phyloP scores from a whole-genome alignment of 2,113 vertebrate species.

The Melospiza georgiana region DNA sequence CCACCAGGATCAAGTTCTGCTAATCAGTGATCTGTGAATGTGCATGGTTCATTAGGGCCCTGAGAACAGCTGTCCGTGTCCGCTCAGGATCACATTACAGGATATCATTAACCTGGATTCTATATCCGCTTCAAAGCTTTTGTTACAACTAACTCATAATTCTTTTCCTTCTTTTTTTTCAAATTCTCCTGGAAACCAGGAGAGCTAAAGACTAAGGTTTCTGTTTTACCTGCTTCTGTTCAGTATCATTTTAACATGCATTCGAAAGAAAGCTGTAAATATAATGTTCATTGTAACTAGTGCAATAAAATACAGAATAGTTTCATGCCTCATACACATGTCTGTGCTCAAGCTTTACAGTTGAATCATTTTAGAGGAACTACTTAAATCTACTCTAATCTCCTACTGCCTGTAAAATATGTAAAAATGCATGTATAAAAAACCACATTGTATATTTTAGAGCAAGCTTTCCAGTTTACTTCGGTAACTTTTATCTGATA shows the following conservation, averaged over 20 bases:
- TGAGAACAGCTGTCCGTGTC: constrained; percentile 60
- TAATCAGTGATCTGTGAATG: constrained; percentile 63
- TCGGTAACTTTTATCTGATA: constrained; percentile 24
- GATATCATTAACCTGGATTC: constrained; percentile 66
- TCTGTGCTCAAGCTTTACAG: constrained; percentile 18
- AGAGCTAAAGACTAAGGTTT: constrained; percentile 9
- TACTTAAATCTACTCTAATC: constrained; percentile 37
- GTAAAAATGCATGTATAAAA: constrained; percentile 3
- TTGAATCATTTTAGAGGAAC: constrained; percentile 14
- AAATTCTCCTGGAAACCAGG: not conserved
- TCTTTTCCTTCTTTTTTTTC: not conserved
- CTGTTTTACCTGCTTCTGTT: constrained; percentile 60
- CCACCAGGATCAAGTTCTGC: constrained; percentile 50
- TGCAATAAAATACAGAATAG: constrained; percentile 27
- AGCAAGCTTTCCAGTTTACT: constrained; percentile 3
- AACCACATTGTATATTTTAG: not conserved
- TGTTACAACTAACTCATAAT: constrained; percentile 43
- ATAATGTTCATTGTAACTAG: constrained; percentile 23
- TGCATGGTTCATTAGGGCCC: constrained; percentile 48
- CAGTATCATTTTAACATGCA: constrained; percentile 43
- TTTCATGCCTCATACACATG: not conserved
- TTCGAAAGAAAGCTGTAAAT: constrained; percentile 45
- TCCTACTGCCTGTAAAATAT: constrained; percentile 30
- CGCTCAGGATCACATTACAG: constrained; percentile 62
- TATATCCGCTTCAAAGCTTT: constrained; percentile 54